Evolutionary conservation across 2,888 invertebrate species (phyloP), one percentile per base, ranked within the genome.

Genomic region (Andrena flavipes): DNA sequence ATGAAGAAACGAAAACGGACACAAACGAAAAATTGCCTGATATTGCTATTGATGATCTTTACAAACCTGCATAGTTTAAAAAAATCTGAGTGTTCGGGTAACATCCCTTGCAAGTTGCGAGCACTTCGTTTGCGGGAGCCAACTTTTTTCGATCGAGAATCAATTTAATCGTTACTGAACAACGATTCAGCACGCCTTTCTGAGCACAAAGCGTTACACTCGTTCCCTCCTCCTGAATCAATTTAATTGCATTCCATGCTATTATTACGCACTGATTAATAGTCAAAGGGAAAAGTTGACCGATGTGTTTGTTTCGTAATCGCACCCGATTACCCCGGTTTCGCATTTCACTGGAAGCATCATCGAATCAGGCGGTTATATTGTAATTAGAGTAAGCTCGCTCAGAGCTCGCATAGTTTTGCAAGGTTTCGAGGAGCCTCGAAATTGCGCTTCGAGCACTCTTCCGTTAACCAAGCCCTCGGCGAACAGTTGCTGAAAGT

Each of bases 341-440:
- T 33, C 56, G 56, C 63, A 20, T 56, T 71, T 59, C 60, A 1
- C 59, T 7, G 26, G 26, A 54, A 30, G 48, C 7, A 59, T 33
- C 71, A 23, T 60, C 59, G 54, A 67, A 54, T 68, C 54, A 26
- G 23, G 62, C 30, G 68, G n/a, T 62, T 60, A 49, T 68, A 63
- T 68, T 48, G 63, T 7, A 71, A 82, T 68, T 75, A 56, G 13
- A 35, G 33, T 20, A 68, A 51, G 30, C 54, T 42, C 35, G 16
- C 26, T 29, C 5, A 26, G 42, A 13, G 71, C 68, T 80, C 68
- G 63, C 71, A 75, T 80, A 75, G 74, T 75, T 82, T 75, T 71
- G 59, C 42, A 51, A 42, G 75, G 51, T 65, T 35, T 13, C 7
- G 7, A 23, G n/a, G 20, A 30, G 23, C 30, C 30, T 16, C 5